phyloP scores from a whole-genome alignment of 53 echinoderm and acorn worm genomes.

The Temnopleurus reevesii region DNA sequence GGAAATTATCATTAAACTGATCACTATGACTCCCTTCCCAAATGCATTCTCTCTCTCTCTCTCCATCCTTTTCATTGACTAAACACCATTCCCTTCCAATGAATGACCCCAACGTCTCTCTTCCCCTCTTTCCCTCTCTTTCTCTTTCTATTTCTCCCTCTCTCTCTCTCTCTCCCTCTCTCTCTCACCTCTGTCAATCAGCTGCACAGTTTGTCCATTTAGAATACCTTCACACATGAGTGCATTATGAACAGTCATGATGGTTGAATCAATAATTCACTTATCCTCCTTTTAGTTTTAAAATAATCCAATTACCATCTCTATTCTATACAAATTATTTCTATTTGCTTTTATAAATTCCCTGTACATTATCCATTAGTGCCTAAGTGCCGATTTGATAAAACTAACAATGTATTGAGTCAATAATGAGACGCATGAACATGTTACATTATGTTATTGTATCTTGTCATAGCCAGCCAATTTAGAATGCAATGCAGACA shows the following conservation, averaged over 20 bases:
- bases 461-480: no score
- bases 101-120: no score
- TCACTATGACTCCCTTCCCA: no score
- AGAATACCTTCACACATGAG: not conserved
- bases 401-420: not conserved
- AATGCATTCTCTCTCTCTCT: not conserved
- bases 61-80: not conserved
- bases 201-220: not conserved
- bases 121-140: not conserved
- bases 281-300: not conserved
- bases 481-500: no score
- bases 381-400: not conserved
- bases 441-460: not conserved
- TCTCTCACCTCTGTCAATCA: no score
- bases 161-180: not conserved
- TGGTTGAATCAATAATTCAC: constrained; percentile 6
- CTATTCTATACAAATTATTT: constrained; percentile 21
- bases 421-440: not conserved
- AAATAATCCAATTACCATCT: not conserved
- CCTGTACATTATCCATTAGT: constrained; percentile 14
- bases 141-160: not conserved
- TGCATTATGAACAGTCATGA: not conserved
- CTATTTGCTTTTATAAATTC: constrained; percentile 1
- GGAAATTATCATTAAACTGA: no score
- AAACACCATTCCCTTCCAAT: not conserved